phyloP scores from a whole-genome alignment of 2,888 invertebrate genomes.

The Leucophora obtusa region DNA sequence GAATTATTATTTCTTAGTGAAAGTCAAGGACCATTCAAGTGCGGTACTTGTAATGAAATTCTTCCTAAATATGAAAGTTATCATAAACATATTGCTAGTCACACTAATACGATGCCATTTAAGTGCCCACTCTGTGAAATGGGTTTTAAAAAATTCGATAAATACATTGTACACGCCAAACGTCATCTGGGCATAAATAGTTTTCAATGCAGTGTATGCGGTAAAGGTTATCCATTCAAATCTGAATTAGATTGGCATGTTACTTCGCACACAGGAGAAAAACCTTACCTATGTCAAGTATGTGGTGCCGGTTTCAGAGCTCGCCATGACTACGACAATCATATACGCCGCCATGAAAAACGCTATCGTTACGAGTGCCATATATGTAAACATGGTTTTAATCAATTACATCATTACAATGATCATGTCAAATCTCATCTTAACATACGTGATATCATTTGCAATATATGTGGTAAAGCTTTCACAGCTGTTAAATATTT shows the following conservation, averaged over 20 bases:
- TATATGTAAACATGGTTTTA: slow-evolving; percentile 28
- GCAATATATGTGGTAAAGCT: slow-evolving; percentile 67
- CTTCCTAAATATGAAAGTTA: slow-evolving; percentile 12
- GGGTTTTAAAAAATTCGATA: slow-evolving; percentile 12
- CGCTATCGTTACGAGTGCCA: no score
- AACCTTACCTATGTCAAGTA: slow-evolving; percentile 42
- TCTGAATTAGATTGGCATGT: slow-evolving; percentile 22
- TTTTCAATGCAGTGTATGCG: slow-evolving; percentile 18
- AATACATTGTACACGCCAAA: slow-evolving; percentile 13
- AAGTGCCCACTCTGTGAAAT: slow-evolving; percentile 14
- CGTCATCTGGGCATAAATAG: slow-evolving; percentile 16
- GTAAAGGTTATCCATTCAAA: slow-evolving; percentile 21
- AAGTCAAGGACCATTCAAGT: not conserved
- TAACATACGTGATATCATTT: slow-evolving; percentile 70
- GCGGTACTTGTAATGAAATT: slow-evolving; percentile 6
- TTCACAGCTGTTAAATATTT: slow-evolving; percentile 67
- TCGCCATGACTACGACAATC: slow-evolving; percentile 20
- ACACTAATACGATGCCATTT: slow-evolving; percentile 1
- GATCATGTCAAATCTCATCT: slow-evolving; percentile 64
- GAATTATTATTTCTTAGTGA: slow-evolving; percentile 10
- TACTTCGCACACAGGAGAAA: slow-evolving; percentile 10
- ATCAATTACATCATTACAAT: no score
- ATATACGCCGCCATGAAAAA: slow-evolving; percentile 4
- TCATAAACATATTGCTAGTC: slow-evolving; percentile 1
- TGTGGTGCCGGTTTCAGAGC: slow-evolving; percentile 67